Percentiles rank a stretch among this genome's conserved stretches.
Conservation (phyloP, 2,888 invertebrate species). For the Hirtodrosophila confusa region DNA sequence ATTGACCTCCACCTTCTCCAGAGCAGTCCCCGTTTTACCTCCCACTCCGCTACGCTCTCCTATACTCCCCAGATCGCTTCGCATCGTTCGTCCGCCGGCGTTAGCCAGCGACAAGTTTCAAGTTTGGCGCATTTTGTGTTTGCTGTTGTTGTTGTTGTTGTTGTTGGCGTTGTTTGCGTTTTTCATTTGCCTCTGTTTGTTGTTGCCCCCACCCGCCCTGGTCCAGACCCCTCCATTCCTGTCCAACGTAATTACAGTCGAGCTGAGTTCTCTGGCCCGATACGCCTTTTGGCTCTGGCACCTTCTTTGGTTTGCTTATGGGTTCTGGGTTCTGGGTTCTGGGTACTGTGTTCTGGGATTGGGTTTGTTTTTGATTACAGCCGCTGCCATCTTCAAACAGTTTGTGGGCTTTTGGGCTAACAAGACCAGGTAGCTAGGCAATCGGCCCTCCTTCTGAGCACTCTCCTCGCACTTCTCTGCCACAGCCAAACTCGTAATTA, state of each 20-base stretch:
- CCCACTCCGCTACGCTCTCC: neutral
- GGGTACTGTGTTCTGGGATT: constrained; percentile 10
- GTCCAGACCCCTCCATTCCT: no score
- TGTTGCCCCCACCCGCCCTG: constrained; percentile 5
- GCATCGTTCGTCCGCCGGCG: constrained; percentile 11
- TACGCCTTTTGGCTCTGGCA: constrained; percentile 44
- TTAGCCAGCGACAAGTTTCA: constrained; percentile 57
- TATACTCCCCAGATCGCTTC: constrained; percentile 1
- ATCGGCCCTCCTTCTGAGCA: no score
- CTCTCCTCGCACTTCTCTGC: neutral
- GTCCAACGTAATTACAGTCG: constrained; percentile 42
- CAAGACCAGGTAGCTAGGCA: constrained; percentile 23
- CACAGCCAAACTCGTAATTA: no score
- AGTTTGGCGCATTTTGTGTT: constrained; percentile 60
- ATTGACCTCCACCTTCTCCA: constrained; percentile 66
- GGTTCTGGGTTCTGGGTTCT: constrained; percentile 7
- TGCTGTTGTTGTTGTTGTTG: constrained; percentile 10
- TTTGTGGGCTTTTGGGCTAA: constrained; percentile 12
- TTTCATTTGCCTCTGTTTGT: constrained; percentile 59
- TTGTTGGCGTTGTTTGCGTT: constrained; percentile 50
- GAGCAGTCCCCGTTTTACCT: constrained; percentile 16
- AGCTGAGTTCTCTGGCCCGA: constrained; percentile 47
- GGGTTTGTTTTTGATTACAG: constrained; percentile 25
- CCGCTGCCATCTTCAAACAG: constrained; percentile 22
- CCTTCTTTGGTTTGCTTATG: constrained; percentile 5